Base-by-base conservation (phyloP, 2,113 vertebrate genomes). In the Brienomyrus brachyistius region DNA sequence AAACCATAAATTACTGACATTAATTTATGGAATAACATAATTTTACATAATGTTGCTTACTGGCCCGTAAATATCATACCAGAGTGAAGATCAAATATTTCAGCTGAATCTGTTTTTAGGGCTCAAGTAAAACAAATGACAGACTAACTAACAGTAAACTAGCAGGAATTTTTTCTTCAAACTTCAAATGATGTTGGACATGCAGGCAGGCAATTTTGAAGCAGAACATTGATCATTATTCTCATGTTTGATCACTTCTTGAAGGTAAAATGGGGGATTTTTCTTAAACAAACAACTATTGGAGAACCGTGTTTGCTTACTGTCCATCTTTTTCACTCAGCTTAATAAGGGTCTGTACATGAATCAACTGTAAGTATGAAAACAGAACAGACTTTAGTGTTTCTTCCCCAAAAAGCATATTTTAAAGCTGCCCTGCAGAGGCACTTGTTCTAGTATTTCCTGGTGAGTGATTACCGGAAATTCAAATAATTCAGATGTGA, bases 401-500 rank as follows among this genome's bases (percentile, higher is more conserved):
- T 27, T 35, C 87, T 59, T 90, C 91, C 90, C 82, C 51, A 43
- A 66, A 80, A 89, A 62, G 66, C 52, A 56, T 86, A 90, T 83
- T 52, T 40, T 87, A 62, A 84, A 80, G 45, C 74, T 89, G 88
- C 86, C 83, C 48, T 8, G 43, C 82, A 84, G 87, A 54, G 52
- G 89, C 59, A 90, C 48, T 89, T 17, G 66, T 90, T 91, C 88
- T 89, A 89, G 90, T 89, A 89, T 89, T 90, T 52, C 86, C 48
- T 89, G 85, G 86, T 87, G 40, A 89, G 88, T 91, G 89, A 91
- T 91, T 91, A 90, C 87, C 84, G 54, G 35, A 91, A 89, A 89
- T 86, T 83, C 90, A 88, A 80, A 89, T 91, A 74, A 91, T 92
- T 91, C 51, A 91, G 91, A 92, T 92, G 21, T 88, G 77, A 91